Conservation (phyloP, 2,888 invertebrate species). For the Crocallis elinguaria region DNA sequence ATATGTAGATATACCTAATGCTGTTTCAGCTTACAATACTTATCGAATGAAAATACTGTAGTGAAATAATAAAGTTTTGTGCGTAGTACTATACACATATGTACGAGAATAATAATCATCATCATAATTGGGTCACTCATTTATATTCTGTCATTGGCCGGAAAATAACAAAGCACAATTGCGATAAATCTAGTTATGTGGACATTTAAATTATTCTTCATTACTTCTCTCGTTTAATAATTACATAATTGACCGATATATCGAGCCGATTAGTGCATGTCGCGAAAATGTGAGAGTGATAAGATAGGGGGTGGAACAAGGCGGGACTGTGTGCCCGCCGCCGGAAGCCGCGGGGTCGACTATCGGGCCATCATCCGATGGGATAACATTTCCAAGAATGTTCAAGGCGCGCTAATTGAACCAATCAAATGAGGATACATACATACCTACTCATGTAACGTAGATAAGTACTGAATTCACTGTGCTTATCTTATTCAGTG, state of each 20-base stretch:
- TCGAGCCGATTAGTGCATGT: slow-evolving; percentile 68
- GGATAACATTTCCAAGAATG: slow-evolving; percentile 41
- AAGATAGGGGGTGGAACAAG: slow-evolving; percentile 75
- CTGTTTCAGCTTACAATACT: too few relatives aligned
- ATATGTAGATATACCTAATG: too few relatives aligned
- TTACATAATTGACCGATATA: slow-evolving; percentile 60
- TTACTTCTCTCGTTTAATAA: slow-evolving; percentile 57
- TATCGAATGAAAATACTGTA: too few relatives aligned
- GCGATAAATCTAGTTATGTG: slow-evolving; percentile 11
- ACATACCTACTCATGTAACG: slow-evolving; percentile 1
- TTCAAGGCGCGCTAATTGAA: slow-evolving; percentile 33
- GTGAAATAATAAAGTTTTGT: too few relatives aligned
- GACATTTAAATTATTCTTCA: slow-evolving; percentile 25
- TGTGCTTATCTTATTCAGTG: background rate
- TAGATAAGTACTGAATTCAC: background rate
- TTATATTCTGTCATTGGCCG: too few relatives aligned
- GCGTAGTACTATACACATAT: too few relatives aligned
- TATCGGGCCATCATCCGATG: slow-evolving; percentile 36
- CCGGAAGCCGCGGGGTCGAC: slow-evolving; percentile 64
- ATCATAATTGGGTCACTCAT: too few relatives aligned
- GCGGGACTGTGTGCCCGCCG: slow-evolving; percentile 57
- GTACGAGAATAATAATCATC: too few relatives aligned
- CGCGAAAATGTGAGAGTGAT: slow-evolving; percentile 80
- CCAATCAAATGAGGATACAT: slow-evolving; percentile 19
- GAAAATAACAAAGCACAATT: background rate